Evolutionary conservation across 2,888 invertebrate species (phyloP).

Genomic region (Apamea epomidion): DNA sequence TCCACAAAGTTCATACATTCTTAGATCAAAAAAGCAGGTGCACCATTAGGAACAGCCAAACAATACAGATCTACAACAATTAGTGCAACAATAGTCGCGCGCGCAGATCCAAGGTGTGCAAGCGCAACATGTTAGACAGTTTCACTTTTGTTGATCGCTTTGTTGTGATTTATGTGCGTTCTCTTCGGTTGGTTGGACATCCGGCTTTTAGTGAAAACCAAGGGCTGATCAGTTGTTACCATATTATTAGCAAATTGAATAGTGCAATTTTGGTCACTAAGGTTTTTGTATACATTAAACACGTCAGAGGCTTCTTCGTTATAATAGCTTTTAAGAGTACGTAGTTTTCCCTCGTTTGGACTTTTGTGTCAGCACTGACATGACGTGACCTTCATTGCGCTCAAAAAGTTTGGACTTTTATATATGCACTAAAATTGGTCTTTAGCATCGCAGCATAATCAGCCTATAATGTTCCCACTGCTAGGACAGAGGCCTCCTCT

Average conservation of each 20-base stretch:
- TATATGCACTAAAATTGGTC: not conserved
- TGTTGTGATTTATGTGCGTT: slow-evolving; percentile 57
- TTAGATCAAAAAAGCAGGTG: slow-evolving; percentile 69
- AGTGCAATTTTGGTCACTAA: not conserved
- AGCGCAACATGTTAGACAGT: slow-evolving; percentile 68
- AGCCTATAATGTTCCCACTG: not conserved
- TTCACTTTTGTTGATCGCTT: slow-evolving; percentile 65
- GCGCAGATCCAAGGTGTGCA: slow-evolving; percentile 73
- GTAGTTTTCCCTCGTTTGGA: not conserved
- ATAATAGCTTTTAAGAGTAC: not conserved
- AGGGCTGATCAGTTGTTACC: slow-evolving; percentile 1
- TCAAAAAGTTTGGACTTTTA: not conserved
- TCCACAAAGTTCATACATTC: not conserved
- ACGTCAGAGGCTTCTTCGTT: not conserved
- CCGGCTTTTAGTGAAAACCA: slow-evolving; percentile 29
- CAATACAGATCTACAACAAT: slow-evolving; percentile 75
- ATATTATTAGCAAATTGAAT: not conserved
- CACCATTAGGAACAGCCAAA: slow-evolving; percentile 61
- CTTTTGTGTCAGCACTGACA: not conserved
- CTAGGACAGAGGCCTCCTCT: not conserved
- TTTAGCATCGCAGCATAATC: not conserved
- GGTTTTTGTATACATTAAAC: not conserved
- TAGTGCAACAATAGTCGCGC: slow-evolving; percentile 74
- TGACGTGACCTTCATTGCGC: not conserved
- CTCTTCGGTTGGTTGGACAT: slow-evolving; percentile 34